Evolutionary conservation across 2,797 vertebrate species (phyloP).

Genomic region (Semaprochilodus insignis): DNA sequence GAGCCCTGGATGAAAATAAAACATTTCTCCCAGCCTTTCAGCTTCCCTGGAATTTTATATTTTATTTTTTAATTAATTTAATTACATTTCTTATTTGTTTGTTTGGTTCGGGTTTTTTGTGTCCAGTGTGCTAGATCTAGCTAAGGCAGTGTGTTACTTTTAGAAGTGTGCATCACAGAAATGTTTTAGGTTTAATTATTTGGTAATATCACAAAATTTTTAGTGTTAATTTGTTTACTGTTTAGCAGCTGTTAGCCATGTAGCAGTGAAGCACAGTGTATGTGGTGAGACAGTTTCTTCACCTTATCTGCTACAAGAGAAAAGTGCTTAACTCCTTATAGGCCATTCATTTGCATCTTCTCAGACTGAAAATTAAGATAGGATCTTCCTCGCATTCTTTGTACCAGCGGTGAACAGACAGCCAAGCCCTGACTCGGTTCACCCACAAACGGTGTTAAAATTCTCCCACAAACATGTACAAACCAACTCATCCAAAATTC

Average conservation of each 20-base stretch:
- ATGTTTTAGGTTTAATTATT: background rate
- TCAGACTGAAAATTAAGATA: slow-evolving; percentile 75
- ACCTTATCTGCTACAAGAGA: slow-evolving; percentile 72
- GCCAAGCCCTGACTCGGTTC: background rate
- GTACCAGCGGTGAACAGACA: slow-evolving; percentile 40
- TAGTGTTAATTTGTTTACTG: slow-evolving; percentile 36
- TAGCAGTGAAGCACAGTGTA: slow-evolving; percentile 16
- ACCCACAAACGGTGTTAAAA: background rate
- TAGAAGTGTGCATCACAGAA: slow-evolving; percentile 2
- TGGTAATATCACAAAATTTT: slow-evolving; percentile 1
- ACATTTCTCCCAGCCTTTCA: slow-evolving; percentile 21
- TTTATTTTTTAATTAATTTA: too few relatives aligned
- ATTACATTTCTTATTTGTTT: too few relatives aligned
- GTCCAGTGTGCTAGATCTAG: background rate
- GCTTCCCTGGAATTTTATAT: slow-evolving; percentile 8
- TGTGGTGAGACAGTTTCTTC: slow-evolving; percentile 52
- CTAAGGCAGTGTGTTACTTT: background rate
- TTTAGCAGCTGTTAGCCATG: slow-evolving; percentile 24
- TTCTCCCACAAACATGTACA: too few relatives aligned
- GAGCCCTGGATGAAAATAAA: slow-evolving; percentile 3
- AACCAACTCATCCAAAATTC: too few relatives aligned
- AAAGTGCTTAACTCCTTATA: slow-evolving; percentile 69
- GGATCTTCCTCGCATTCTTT: slow-evolving; percentile 58
- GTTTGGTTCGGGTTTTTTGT: background rate
- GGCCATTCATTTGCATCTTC: slow-evolving; percentile 77